Evolutionary conservation across 2,113 vertebrate species (phyloP), one percentile per base, ranked within the genome.

Genomic region (Tautogolabrus adspersus): DNA sequence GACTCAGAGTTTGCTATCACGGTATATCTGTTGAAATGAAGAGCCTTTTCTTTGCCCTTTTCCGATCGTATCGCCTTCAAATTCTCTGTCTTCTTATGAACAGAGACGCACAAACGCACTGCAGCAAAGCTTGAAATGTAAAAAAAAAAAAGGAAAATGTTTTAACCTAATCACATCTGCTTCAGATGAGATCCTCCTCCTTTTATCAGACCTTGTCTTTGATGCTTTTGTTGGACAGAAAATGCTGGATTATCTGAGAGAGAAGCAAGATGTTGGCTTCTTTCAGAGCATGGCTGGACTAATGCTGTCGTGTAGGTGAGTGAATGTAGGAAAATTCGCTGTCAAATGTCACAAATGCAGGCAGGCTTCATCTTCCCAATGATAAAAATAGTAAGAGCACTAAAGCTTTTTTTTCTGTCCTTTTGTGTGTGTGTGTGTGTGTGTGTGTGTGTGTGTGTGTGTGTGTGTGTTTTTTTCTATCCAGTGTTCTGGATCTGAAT

Each of bases 201-300:
- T 34, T 76, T 82, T 23, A 65, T 71, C 26, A 58, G 3, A 57
- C 8, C 22, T 38, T 51, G 3, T 79, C 46, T 87, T 68, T 86
- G 71, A 79, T 87, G 67, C 44, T 78, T 87, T 89, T 91, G 86
- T 23, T 87, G 88, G 77, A 16, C 84, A 99, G 97, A 98, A 97
- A 96, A 99, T 99, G 97, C 93, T 98, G 77, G 95, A 96, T 91
- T 99, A 97, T 82, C 94, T 99, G 84, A 96, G 95, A 87, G 94
- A 96, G 75, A 98, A 96, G 79, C 95, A 95, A 81, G 97, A 98
- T 6, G 96, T 98, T 57, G 95, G 96, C 11, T 98, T 99, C 91
- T 99, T 99, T 87, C 96, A 96, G 84, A 98, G 97, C 70, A 94
- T 96, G 84, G 96, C 96, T 3, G 95, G 96, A 69, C 95, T 98